These are phyloP conservation scores for Latrodectus elegans DNA, from an alignment of 2,888 invertebrate species.

Conservation along the genomic window DNA sequence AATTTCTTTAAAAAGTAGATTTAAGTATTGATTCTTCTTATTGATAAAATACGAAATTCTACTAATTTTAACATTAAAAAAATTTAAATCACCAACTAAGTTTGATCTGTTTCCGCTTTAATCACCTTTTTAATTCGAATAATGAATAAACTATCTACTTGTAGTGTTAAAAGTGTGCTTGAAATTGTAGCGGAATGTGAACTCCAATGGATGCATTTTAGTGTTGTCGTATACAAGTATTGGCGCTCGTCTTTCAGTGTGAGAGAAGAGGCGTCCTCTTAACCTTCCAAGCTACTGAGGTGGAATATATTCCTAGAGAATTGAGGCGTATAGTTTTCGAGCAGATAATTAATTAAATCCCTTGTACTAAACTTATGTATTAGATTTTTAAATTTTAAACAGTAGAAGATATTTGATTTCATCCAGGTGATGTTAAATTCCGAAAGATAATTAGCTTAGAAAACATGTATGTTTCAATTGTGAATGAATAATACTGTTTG, in stretches of 20 bases:
- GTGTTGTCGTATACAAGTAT: slow-evolving; percentile 18
- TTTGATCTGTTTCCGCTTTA: background rate
- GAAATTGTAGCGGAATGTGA: slow-evolving; percentile 21
- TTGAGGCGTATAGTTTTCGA: slow-evolving; percentile 22
- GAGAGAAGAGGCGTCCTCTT: slow-evolving; percentile 32
- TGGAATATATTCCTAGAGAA: slow-evolving; percentile 19
- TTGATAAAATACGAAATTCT: too few species aligned
- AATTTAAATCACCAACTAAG: background rate
- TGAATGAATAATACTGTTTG: too few species aligned
- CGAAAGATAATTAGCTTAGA: too few species aligned
- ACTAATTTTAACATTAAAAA: background rate
- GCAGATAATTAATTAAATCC: slow-evolving; percentile 51
- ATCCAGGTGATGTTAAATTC: too few species aligned
- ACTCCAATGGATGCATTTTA: slow-evolving; percentile 15
- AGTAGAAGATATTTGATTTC: too few species aligned
- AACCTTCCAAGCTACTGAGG: slow-evolving; percentile 21
- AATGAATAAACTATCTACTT: background rate
- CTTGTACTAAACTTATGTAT: background rate
- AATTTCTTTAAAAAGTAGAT: too few species aligned
- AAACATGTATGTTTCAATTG: too few species aligned
- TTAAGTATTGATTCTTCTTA: too few species aligned
- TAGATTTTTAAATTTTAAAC: too few species aligned
- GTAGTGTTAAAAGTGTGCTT: background rate
- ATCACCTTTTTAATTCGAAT: background rate
- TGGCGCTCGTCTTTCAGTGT: slow-evolving; percentile 26